A percentile compares a stretch with the other conserved stretches of the same genome.
These are phyloP conservation scores for Microcebus jonahi DNA, from an alignment of 2,113 vertebrate genomes.

Conservation along the genomic window DNA sequence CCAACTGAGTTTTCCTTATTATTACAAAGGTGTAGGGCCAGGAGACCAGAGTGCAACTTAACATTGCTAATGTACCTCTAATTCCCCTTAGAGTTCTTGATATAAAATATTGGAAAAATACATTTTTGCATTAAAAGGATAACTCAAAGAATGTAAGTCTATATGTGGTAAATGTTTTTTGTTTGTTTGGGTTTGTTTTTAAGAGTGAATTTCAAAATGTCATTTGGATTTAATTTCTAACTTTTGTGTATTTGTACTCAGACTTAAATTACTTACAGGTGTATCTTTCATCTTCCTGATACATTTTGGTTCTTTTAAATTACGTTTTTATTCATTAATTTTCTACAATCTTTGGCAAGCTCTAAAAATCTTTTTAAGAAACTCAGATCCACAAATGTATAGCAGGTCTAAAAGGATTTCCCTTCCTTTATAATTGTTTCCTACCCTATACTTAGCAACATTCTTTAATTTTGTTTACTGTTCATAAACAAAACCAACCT, in stretches of 20 bases:
- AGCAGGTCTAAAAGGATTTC: background rate
- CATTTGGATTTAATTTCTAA: background rate
- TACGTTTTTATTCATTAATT: constrained; percentile 49
- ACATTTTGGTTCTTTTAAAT: background rate
- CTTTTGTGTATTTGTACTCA: background rate
- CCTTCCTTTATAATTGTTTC: background rate
- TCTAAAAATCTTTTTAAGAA: background rate
- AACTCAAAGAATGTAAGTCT: background rate
- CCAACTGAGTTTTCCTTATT: background rate
- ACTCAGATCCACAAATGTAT: background rate
- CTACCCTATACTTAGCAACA: background rate
- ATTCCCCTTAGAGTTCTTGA: background rate
- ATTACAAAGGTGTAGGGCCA: background rate
- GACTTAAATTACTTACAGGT: constrained; percentile 38
- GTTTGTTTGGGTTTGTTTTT: background rate
- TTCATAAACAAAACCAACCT: constrained; percentile 45
- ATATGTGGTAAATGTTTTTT: background rate
- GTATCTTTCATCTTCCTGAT: background rate
- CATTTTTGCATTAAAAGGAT: background rate
- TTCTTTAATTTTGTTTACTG: constrained; percentile 53
- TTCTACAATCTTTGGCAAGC: background rate
- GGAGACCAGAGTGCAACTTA: background rate
- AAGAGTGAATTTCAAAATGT: background rate
- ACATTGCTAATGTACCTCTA: background rate
- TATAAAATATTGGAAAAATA: background rate